A percentile compares a stretch with the other conserved stretches of the same genome.
Evolutionary conservation across 2,888 invertebrate genomes (phyloP).

Genomic region (Metacarcinus magister): DNA sequence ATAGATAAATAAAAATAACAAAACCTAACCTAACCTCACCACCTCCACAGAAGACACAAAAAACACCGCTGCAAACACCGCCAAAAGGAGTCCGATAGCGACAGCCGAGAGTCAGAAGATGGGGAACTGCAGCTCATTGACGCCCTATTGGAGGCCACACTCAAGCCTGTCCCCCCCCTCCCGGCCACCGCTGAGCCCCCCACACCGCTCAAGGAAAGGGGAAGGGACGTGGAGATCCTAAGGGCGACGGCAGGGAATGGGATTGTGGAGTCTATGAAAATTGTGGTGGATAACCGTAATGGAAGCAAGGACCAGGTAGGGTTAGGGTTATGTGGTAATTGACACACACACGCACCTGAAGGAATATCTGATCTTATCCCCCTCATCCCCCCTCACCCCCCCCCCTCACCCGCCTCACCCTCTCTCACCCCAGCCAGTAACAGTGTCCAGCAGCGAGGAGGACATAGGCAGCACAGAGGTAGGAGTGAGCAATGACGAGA

Average conservation of each 20-base stretch:
- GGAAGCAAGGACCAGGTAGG: slow-evolving; percentile 73
- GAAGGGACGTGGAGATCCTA: slow-evolving; percentile 77
- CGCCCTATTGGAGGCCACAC: slow-evolving; percentile 59
- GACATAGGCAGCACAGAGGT: neutral
- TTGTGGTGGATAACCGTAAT: slow-evolving; percentile 79
- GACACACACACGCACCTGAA: no score
- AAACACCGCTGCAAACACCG: slow-evolving; percentile 77
- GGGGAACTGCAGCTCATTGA: slow-evolving; percentile 64
- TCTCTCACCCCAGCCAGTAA: slow-evolving; percentile 59
- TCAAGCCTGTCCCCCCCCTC: slow-evolving; percentile 13
- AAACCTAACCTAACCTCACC: neutral
- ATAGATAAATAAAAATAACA: neutral
- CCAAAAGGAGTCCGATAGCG: slow-evolving; percentile 73
- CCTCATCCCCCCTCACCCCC: no score
- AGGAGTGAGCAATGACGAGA: slow-evolving; percentile 72
- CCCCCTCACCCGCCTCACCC: neutral
- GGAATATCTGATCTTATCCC: no score
- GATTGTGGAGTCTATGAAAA: slow-evolving; percentile 79
- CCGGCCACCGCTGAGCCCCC: neutral
- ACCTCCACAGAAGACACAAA: slow-evolving; percentile 79
- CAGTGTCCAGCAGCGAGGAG: slow-evolving; percentile 78
- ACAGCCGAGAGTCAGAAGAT: slow-evolving; percentile 61
- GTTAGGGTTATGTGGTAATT: no score
- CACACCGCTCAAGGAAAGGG: neutral
- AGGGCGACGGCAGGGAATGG: slow-evolving; percentile 75